Evolutionary conservation across 2,113 vertebrate species (phyloP).

Genomic region (Prolemur simus): DNA sequence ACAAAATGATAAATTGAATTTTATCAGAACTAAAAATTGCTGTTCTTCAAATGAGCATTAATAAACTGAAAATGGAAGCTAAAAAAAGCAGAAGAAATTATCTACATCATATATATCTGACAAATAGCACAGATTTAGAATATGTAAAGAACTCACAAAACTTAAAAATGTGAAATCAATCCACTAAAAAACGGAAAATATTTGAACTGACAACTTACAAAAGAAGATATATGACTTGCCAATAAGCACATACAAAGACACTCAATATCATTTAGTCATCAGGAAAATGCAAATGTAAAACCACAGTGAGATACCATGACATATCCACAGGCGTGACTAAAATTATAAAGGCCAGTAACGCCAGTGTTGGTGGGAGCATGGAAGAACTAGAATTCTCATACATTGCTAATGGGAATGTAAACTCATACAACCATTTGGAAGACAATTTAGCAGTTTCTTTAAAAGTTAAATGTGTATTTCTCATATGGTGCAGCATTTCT

Average conservation of each 20-base stretch:
- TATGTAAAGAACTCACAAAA: neutral
- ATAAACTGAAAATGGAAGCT: neutral
- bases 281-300: neutral
- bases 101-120: neutral
- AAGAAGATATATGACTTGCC: neutral
- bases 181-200: neutral
- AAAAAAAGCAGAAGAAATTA: neutral
- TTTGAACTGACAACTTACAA: neutral
- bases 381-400: neutral
- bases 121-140: neutral
- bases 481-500: neutral
- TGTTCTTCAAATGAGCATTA: neutral
- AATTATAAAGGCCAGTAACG: neutral
- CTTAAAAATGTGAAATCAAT: neutral
- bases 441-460: neutral
- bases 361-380: neutral
- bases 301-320: neutral
- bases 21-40: neutral
- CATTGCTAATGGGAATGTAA: neutral
- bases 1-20: neutral
- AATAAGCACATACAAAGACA: neutral
- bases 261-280: neutral
- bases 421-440: neutral
- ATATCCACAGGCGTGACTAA: neutral
- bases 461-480: neutral